Conservation (phyloP, 2,888 invertebrate species). For the Apomyelois bistriatella region DNA sequence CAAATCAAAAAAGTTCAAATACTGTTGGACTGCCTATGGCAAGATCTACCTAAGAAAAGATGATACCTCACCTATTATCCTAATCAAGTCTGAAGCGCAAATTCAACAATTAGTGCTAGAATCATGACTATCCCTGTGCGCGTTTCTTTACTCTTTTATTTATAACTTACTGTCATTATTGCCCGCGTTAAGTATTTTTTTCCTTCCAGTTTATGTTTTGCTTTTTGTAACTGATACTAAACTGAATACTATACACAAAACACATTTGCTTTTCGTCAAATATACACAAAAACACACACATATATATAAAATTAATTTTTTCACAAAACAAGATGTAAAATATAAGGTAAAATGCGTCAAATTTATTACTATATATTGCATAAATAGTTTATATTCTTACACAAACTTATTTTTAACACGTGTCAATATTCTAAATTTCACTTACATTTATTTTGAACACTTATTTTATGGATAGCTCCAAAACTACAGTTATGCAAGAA, state of each 20-base stretch:
- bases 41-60: background rate
- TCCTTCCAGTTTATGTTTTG: background rate
- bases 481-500: background rate
- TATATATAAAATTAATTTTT: background rate
- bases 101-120: background rate
- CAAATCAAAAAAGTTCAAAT: constrained; percentile 2
- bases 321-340: background rate
- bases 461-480: background rate
- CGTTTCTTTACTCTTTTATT: background rate
- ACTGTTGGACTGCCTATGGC: constrained; percentile 9
- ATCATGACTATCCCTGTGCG: background rate
- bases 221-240: background rate
- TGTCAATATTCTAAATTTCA: background rate
- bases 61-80: constrained; percentile 2
- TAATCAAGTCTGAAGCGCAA: background rate
- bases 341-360: background rate
- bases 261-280: background rate
- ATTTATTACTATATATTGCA: background rate
- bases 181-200: background rate
- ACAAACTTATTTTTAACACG: background rate
- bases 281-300: background rate
- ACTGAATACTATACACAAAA: background rate
- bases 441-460: background rate
- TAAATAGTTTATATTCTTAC: background rate
- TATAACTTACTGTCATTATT: background rate